Conservation (phyloP, 2,797 vertebrate species). For the Gymnodraco acuticeps region DNA sequence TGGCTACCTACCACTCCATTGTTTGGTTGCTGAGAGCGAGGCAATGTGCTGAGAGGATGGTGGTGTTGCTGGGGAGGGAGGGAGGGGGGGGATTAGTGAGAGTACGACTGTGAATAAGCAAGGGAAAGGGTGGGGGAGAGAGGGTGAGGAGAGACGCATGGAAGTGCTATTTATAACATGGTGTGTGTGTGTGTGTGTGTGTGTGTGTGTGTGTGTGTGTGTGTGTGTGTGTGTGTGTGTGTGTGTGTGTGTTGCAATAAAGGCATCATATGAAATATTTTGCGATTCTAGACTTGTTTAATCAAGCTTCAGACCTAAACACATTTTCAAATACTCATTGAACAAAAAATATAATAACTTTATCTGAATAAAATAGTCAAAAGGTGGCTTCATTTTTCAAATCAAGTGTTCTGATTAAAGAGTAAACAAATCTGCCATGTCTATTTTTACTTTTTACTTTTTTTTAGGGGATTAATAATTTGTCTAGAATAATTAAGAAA, state of each 20-base stretch:
- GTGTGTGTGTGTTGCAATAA: constrained; percentile 38
- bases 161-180: constrained; percentile 84
- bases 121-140: constrained; percentile 54
- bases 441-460: neutral
- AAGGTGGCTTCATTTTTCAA: neutral
- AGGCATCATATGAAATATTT: constrained; percentile 7
- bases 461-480: neutral
- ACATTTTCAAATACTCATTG: neutral
- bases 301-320: neutral
- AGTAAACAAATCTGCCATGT: neutral
- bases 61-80: neutral
- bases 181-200: constrained; percentile 66
- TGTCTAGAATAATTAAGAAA: neutral
- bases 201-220: constrained; percentile 24
- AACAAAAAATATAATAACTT: neutral
- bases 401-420: neutral
- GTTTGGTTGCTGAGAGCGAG: constrained; percentile 60
- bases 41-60: constrained; percentile 22
- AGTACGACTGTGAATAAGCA: constrained; percentile 72
- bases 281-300: neutral
- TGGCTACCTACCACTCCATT: constrained; percentile 62
- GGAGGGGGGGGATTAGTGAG: constrained; percentile 54
- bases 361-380: neutral
- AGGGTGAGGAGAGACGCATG: constrained; percentile 70
- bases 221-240: constrained; percentile 48